phyloP scores from a whole-genome alignment of 2,888 invertebrate species.

The Hylaea fasciaria region DNA sequence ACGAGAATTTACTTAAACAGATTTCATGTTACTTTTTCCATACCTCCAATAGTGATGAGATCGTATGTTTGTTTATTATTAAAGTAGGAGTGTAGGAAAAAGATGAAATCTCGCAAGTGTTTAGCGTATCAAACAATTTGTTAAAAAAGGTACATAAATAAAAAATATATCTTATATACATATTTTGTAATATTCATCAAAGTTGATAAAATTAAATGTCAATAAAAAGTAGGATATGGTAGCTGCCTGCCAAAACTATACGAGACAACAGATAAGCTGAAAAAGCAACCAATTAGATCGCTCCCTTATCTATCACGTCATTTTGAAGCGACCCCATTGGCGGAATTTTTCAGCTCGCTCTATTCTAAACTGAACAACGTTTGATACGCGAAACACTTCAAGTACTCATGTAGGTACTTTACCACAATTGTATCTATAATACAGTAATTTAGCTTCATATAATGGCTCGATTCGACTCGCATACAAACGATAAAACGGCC shows the following conservation, averaged over 20 bases:
- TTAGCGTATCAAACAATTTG: slow-evolving; percentile 22
- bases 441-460: not conserved
- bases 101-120: slow-evolving; percentile 16
- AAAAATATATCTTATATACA: not conserved
- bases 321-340: too few relatives aligned
- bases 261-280: too few relatives aligned
- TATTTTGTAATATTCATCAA: too few relatives aligned
- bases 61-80: slow-evolving; percentile 54
- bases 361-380: not conserved
- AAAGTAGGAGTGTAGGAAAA: slow-evolving; percentile 27
- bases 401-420: slow-evolving; percentile 4
- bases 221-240: too few relatives aligned
- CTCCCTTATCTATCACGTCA: too few relatives aligned
- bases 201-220: too few relatives aligned
- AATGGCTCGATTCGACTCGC: slow-evolving; percentile 1
- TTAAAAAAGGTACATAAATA: not conserved
- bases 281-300: too few relatives aligned
- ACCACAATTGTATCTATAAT: not conserved
- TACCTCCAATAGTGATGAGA: slow-evolving; percentile 59
- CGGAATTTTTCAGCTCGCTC: not conserved
- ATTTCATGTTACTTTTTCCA: slow-evolving; percentile 47
- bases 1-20: slow-evolving; percentile 47
- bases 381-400: slow-evolving; percentile 4
- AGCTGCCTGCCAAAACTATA: too few relatives aligned
- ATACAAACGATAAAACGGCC: not conserved